phyloP scores from a whole-genome alignment of 1,140 invertebrate species.

The Orchesella cincta region DNA sequence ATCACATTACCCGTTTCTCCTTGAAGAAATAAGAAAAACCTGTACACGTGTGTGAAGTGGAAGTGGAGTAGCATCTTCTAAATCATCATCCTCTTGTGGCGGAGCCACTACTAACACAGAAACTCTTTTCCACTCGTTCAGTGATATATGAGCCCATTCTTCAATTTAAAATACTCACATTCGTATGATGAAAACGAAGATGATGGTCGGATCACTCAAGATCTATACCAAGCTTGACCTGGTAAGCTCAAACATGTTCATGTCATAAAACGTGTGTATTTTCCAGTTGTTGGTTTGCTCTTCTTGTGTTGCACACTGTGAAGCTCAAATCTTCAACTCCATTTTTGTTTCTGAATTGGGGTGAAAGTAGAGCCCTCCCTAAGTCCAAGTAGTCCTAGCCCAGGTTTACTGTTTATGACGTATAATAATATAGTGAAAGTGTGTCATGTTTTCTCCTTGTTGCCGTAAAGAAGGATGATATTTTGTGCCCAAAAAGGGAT shows the following conservation, averaged over 20 bases:
- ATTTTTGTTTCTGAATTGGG: not conserved
- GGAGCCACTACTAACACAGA: too few relatives aligned
- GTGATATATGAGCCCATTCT: too few relatives aligned
- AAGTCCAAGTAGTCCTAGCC: too few relatives aligned
- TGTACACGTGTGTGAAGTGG: too few relatives aligned
- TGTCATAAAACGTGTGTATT: constrained; percentile 26
- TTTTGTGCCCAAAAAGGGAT: not conserved
- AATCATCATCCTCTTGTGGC: too few relatives aligned
- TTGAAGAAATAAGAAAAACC: not conserved
- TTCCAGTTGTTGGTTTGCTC: constrained; percentile 17
- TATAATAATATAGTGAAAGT: too few relatives aligned
- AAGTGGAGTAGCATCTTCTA: too few relatives aligned
- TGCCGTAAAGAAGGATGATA: not conserved
- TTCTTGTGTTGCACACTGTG: not conserved
- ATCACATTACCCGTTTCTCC: not conserved
- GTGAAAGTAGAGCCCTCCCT: too few relatives aligned
- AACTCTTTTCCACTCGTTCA: too few relatives aligned
- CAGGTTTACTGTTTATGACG: too few relatives aligned
- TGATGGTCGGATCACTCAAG: constrained; percentile 7
- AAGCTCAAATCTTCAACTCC: not conserved
- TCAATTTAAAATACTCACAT: too few relatives aligned
- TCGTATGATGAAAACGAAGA: not conserved
- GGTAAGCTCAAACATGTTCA: constrained; percentile 19
- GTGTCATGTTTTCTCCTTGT: not conserved
- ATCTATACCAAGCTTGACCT: not conserved